Percentiles rank a stretch among this genome's conserved stretches.
Evolutionary conservation across 2,113 vertebrate genomes (phyloP).

Genomic region (Lagopus leucura): DNA sequence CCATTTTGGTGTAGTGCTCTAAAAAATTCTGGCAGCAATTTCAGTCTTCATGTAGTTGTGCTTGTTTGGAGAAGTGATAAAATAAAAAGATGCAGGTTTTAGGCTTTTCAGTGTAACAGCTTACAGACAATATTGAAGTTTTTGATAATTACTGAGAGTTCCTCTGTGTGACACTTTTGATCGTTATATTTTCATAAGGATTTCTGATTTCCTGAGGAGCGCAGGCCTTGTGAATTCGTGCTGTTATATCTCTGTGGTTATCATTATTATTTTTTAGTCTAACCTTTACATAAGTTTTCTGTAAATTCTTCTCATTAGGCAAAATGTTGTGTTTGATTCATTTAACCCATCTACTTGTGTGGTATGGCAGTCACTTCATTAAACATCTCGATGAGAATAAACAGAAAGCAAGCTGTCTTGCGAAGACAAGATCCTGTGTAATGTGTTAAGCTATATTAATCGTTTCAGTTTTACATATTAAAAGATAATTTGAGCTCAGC

Average conservation of each 20-base stretch:
- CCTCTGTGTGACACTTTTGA: constrained; percentile 21
- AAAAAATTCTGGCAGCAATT: constrained; percentile 2
- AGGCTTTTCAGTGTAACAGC: constrained; percentile 15
- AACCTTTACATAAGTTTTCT: constrained; percentile 35
- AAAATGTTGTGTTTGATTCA: constrained; percentile 57
- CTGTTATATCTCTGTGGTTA: background rate
- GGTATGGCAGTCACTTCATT: constrained; percentile 59
- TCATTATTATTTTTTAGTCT: background rate
- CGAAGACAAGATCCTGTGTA: background rate
- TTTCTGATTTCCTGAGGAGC: constrained; percentile 38
- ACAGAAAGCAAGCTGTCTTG: constrained; percentile 59
- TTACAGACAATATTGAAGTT: constrained; percentile 53
- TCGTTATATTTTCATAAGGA: constrained; percentile 25
- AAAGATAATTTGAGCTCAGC: constrained; percentile 36
- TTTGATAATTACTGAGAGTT: constrained; percentile 42
- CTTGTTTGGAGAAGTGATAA: constrained; percentile 34
- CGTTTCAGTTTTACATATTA: constrained; percentile 8
- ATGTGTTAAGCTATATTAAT: constrained; percentile 45
- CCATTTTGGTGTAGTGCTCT: background rate
- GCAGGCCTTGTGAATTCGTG: constrained; percentile 25
- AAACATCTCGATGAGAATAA: constrained; percentile 46
- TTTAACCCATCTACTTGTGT: constrained; percentile 51
- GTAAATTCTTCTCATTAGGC: constrained; percentile 51
- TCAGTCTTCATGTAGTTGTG: constrained; percentile 14
- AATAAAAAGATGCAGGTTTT: constrained; percentile 25